Conservation (phyloP, 2,888 invertebrate genomes). For the Ceriagrion tenellum region DNA sequence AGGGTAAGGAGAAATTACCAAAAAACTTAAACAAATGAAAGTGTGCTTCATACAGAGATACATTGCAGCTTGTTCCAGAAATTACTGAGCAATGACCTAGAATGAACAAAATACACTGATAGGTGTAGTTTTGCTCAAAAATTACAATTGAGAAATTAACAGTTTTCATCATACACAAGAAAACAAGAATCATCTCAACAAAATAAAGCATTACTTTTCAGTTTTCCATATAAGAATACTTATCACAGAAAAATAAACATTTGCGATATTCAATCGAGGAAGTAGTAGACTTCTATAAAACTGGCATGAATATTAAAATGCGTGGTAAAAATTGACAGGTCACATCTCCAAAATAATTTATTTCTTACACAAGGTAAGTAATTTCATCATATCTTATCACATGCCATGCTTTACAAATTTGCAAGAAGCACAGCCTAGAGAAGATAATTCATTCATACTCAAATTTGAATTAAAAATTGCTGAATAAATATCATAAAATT, state of each 20-base stretch:
- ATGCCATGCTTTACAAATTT: neutral
- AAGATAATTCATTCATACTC: neutral
- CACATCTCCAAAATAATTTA: neutral
- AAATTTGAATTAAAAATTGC: neutral
- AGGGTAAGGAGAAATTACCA: neutral
- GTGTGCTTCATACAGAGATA: neutral
- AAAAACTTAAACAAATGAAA: neutral
- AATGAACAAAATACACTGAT: neutral
- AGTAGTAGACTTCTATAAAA: conserved; percentile 52
- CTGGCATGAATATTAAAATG: conserved; percentile 28
- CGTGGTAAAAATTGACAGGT: conserved; percentile 28
- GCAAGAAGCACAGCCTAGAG: conserved; percentile 12
- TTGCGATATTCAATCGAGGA: neutral
- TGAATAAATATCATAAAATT: neutral
- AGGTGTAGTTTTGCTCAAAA: neutral
- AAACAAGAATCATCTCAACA: neutral
- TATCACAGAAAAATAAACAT: conserved; percentile 56
- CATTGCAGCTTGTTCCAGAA: neutral
- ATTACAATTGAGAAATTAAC: neutral
- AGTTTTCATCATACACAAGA: neutral
- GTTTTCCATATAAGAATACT: conserved; percentile 62
- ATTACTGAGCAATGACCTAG: neutral
- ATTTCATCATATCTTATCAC: neutral
- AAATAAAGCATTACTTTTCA: conserved; percentile 4
- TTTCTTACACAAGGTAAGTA: neutral